Percentiles rank a stretch among this genome's conserved stretches.
Conservation (phyloP, 2,888 invertebrate species). For the Entomobrya proxima region DNA sequence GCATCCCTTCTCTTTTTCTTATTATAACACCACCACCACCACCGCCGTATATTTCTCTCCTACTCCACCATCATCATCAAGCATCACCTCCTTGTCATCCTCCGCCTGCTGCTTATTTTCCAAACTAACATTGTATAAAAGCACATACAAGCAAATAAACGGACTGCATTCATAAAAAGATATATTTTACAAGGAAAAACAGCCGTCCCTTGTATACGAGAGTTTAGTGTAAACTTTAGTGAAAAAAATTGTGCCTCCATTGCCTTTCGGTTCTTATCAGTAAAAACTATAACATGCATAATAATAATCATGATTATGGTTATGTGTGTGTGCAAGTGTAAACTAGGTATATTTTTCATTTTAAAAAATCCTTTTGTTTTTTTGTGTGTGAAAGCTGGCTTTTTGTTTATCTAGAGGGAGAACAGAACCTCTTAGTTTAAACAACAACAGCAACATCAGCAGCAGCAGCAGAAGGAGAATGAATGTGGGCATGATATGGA, state of each 20-base stretch:
- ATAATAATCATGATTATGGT: slow-evolving; percentile 8
- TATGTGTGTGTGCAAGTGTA: slow-evolving; percentile 40
- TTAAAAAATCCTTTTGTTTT: slow-evolving; percentile 55
- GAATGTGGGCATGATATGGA: too few species aligned
- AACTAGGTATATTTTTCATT: slow-evolving; percentile 35
- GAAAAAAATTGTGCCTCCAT: slow-evolving; percentile 51
- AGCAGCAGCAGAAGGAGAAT: too few species aligned
- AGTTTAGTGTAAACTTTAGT: slow-evolving; percentile 56
- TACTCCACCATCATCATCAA: not conserved
- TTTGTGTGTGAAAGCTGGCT: slow-evolving; percentile 53
- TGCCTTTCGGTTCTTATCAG: slow-evolving; percentile 9
- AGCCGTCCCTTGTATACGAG: slow-evolving; percentile 26
- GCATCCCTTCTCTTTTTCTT: slow-evolving; percentile 47
- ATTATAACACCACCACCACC: not conserved
- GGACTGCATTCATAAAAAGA: slow-evolving; percentile 5
- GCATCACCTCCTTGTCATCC: slow-evolving; percentile 13
- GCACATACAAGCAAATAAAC: slow-evolving; percentile 21
- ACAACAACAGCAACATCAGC: not conserved
- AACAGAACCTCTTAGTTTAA: slow-evolving; percentile 1
- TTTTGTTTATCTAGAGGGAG: slow-evolving; percentile 60
- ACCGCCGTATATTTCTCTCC: too few species aligned
- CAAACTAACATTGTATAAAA: not conserved
- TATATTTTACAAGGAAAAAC: not conserved
- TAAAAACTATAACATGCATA: slow-evolving; percentile 37
- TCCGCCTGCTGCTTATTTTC: slow-evolving; percentile 33